Conservation (phyloP, 2,888 invertebrate genomes). For the Caenorhabditis sinica region DNA sequence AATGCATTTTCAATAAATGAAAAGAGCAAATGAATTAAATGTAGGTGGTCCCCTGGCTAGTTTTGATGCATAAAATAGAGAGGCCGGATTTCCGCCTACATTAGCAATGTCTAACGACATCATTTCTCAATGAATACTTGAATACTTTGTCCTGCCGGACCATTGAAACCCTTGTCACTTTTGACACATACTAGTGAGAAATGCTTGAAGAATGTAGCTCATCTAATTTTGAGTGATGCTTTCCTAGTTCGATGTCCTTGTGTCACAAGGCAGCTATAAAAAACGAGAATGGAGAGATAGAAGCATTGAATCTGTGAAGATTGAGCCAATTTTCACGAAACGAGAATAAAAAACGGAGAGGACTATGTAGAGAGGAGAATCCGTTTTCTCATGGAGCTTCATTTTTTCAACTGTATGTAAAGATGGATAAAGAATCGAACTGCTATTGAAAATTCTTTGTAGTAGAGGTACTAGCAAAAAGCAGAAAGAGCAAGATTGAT, state of each 20-base stretch:
- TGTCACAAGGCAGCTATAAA: conserved; percentile 31
- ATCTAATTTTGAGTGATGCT: conserved; percentile 43
- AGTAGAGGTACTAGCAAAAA: no score
- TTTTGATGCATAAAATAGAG: conserved; percentile 31
- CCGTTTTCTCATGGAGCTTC: conserved; percentile 5
- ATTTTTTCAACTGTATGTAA: conserved; percentile 4
- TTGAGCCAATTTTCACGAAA: conserved; percentile 58
- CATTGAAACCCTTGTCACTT: not conserved
- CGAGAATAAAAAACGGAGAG: conserved; percentile 6
- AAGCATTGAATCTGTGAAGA: conserved; percentile 20
- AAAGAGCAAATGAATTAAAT: conserved; percentile 16
- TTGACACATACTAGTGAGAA: not conserved
- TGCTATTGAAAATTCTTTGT: no score
- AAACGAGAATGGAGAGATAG: not conserved
- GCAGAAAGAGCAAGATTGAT: conserved; percentile 23
- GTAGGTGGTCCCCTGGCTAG: not conserved
- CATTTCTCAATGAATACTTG: conserved; percentile 14
- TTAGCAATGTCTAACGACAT: conserved; percentile 6
- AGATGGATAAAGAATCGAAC: not conserved
- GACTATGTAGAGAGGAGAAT: not conserved
- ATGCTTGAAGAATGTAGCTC: conserved; percentile 14
- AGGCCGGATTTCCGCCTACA: conserved; percentile 17
- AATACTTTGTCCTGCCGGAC: not conserved
- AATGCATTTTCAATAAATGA: not conserved
- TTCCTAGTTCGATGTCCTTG: conserved; percentile 42